phyloP scores from a whole-genome alignment of 2,113 vertebrate species.

The Aleadryas rufinucha region DNA sequence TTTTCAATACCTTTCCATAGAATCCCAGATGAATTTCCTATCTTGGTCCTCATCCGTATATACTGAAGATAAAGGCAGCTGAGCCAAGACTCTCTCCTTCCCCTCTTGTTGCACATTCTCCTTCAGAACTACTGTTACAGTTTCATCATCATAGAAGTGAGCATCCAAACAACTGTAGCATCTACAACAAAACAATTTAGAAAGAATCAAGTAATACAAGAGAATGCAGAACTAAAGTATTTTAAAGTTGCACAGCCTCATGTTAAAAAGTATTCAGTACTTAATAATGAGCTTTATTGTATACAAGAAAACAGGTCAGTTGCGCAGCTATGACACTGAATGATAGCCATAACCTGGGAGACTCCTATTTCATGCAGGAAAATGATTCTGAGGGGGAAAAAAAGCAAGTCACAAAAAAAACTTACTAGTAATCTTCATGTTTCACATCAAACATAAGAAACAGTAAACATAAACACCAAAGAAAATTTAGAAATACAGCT shows the following conservation, averaged over 20 bases:
- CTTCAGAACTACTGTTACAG: slow-evolving; percentile 86
- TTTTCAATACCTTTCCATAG: slow-evolving; percentile 72
- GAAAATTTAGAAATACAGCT: neutral
- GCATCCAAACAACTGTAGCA: slow-evolving; percentile 88
- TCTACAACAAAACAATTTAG: slow-evolving; percentile 38
- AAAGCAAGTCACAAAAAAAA: neutral
- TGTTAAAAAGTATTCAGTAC: neutral
- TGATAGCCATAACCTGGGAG: neutral
- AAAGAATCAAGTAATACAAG: neutral
- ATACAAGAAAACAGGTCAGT: neutral
- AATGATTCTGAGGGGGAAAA: neutral
- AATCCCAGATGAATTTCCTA: slow-evolving; percentile 77
- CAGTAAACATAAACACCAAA: neutral
- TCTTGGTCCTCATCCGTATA: slow-evolving; percentile 73
- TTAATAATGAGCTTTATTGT: neutral
- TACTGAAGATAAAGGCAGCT: slow-evolving; percentile 83
- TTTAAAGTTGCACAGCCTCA: neutral
- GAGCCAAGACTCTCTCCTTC: slow-evolving; percentile 82
- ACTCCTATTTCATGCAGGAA: neutral
- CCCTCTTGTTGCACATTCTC: slow-evolving; percentile 79
- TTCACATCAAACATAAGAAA: neutral
- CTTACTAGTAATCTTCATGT: neutral
- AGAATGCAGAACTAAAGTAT: neutral
- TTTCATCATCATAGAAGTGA: slow-evolving; percentile 94
- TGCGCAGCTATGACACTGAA: neutral